Evolutionary conservation across 2,888 invertebrate genomes (phyloP).

Genomic region (Unio delphinus): DNA sequence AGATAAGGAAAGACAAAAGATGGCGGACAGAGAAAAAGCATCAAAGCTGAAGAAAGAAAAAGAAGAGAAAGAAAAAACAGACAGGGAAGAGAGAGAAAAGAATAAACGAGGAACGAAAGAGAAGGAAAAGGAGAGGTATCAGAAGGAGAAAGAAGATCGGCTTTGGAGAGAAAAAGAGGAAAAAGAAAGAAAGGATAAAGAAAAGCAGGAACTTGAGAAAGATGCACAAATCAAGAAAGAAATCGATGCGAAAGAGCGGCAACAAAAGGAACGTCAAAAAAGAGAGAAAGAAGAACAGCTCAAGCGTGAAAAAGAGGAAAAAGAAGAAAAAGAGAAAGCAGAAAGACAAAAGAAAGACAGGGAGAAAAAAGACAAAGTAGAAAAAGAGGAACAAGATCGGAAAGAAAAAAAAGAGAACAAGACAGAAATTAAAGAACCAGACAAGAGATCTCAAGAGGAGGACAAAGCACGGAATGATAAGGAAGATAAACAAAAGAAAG

Average conservation of each 20-base stretch:
- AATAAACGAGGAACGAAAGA: conserved; percentile 7
- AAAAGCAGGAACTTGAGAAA: conserved; percentile 3
- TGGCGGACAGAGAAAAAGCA: too few relatives aligned
- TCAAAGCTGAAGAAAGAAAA: too few relatives aligned
- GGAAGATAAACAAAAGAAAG: too few relatives aligned
- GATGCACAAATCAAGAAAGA: not conserved
- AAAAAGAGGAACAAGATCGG: not conserved
- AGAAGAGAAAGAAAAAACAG: conserved; percentile 1
- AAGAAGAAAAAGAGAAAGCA: not conserved
- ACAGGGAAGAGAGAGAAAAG: conserved; percentile 4
- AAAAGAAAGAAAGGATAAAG: not conserved
- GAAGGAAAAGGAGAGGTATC: not conserved
- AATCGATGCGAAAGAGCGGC: not conserved
- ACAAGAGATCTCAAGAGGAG: too few relatives aligned
- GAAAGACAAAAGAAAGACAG: not conserved
- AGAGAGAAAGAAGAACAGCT: conserved; percentile 3
- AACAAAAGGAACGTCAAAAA: conserved; percentile 1
- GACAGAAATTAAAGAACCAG: too few relatives aligned
- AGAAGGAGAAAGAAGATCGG: not conserved
- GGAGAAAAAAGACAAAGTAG: not conserved
- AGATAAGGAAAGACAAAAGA: too few relatives aligned
- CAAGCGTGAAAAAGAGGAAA: not conserved
- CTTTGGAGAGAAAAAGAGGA: not conserved
- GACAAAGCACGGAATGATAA: too few relatives aligned
- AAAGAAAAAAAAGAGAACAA: not conserved